Evolutionary conservation across 2,113 vertebrate species (phyloP).

Genomic region (Thryonomys swinderianus): DNA sequence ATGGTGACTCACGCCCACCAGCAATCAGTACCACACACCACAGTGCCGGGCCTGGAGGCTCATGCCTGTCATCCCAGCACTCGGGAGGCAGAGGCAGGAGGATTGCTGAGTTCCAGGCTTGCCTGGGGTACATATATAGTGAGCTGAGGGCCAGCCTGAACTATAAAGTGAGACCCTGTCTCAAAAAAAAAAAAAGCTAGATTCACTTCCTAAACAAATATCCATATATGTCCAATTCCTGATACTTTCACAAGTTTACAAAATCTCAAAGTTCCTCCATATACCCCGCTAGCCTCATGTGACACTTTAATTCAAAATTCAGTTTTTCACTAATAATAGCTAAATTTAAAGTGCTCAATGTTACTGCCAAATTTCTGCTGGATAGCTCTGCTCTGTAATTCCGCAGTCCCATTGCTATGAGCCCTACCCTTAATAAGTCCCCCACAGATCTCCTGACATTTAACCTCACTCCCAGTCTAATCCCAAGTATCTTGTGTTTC

Average conservation of each 20-base stretch:
- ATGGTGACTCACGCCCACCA: no score
- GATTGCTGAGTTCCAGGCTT: no score
- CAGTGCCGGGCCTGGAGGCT: no score
- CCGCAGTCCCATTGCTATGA: neutral
- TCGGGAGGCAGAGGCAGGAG: no score
- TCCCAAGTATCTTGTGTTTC: neutral
- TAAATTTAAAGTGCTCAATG: conserved; percentile 10
- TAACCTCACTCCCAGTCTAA: neutral
- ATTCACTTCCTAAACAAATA: conserved; percentile 47
- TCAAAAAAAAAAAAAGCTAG: no score
- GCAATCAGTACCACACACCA: no score
- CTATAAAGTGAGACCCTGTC: no score
- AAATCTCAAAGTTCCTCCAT: neutral
- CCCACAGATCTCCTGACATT: neutral
- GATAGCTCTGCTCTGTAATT: neutral
- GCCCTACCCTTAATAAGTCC: neutral
- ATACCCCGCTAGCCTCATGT: neutral
- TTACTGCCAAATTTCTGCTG: neutral
- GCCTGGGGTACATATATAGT: no score
- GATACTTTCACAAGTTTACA: conserved; percentile 17
- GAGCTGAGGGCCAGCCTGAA: no score
- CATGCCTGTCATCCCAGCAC: no score
- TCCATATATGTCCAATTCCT: neutral
- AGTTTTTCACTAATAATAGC: neutral
- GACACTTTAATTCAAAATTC: neutral